Evolutionary conservation across 2,797 vertebrate genomes (phyloP), one percentile per base, ranked within the genome.

Genomic region (Sebastes oblongus): DNA sequence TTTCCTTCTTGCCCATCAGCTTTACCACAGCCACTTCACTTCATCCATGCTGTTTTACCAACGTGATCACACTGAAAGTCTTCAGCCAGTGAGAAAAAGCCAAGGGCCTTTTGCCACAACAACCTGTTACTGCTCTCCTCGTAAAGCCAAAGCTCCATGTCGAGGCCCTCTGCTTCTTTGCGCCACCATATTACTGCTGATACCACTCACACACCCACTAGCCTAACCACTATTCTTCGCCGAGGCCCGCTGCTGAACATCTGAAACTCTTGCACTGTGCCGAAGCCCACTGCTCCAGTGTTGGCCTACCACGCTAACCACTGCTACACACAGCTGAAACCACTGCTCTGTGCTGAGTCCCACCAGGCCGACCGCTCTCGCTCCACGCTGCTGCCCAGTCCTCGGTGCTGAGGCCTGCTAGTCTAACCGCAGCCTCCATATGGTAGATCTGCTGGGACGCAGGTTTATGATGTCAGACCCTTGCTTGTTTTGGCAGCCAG

Each of bases 391-490:
- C 84, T 91, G 91, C 92, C 90, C 91, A 83, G 88, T 89, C 77
- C 75, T 77, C 77, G 4, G 70, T 52, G 65, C 88, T 85, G 88
- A 93, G 91, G 92, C 88, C 89, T 85, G 87, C 87, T 90, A 65
- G 81, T 90, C 85, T 88, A 90, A 94, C 94, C 93, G 71, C 92
- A 92, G 90, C 87, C 91, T 92, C 92, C 91, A 89, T 92, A 91
- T 89, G 93, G 89, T 91, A 55, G 87, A 93, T 93, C 92, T 93
- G 89, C 89, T 89, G 92, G 93, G 91, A 93, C 88, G 93, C 94
- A 95, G 94, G 93, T 96, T 95, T 93, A 95, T 95, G 95, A 96
- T 96, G 95, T 96, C 95, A 95, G 93, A 93, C 85, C 67, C 69
- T 84, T 96, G 94, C 94, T 96, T 96, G 90, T 93, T 85, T 96